Conservation (phyloP, 2,888 invertebrate species). For the Trichogramma evanescens region DNA sequence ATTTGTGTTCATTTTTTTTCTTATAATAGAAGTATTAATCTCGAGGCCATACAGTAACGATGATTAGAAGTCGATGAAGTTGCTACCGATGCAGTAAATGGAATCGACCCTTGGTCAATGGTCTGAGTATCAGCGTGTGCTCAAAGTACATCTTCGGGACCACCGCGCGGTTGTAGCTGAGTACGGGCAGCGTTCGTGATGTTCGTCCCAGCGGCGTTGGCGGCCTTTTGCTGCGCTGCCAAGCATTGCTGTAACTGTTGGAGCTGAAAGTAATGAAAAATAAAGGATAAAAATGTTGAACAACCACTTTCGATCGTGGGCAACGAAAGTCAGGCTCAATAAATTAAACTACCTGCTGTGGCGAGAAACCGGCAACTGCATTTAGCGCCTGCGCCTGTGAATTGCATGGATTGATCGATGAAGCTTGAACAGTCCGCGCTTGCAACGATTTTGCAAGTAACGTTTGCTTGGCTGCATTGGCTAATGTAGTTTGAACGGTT, state of each 20-base stretch:
- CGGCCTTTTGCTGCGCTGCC: constrained; percentile 40
- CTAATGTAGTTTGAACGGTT: constrained; percentile 33
- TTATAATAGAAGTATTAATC: constrained; percentile 19
- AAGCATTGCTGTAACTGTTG: constrained; percentile 44
- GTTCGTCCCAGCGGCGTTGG: not conserved
- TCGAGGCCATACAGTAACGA: constrained; percentile 19
- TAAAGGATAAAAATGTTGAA: too few species aligned
- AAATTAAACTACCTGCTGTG: constrained; percentile 37
- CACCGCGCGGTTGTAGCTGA: too few species aligned
- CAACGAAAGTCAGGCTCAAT: not conserved
- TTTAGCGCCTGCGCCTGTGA: constrained; percentile 40
- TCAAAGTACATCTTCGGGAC: too few species aligned
- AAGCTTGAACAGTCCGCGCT: constrained; percentile 31
- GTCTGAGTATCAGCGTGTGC: too few species aligned
- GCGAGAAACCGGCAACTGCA: constrained; percentile 40
- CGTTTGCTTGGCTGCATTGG: constrained; percentile 44
- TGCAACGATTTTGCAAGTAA: constrained; percentile 44
- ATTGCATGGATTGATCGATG: constrained; percentile 40
- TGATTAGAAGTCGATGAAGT: too few species aligned
- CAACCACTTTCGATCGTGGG: too few species aligned
- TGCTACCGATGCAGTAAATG: too few species aligned
- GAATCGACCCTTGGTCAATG: too few species aligned
- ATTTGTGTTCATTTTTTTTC: too few species aligned
- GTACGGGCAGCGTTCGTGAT: too few species aligned
- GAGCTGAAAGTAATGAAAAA: constrained; percentile 27